A percentile compares a stretch with the other conserved stretches of the same genome.
Evolutionary conservation across 2,888 invertebrate species (phyloP).

Genomic region (Ectropis crepuscularia): DNA sequence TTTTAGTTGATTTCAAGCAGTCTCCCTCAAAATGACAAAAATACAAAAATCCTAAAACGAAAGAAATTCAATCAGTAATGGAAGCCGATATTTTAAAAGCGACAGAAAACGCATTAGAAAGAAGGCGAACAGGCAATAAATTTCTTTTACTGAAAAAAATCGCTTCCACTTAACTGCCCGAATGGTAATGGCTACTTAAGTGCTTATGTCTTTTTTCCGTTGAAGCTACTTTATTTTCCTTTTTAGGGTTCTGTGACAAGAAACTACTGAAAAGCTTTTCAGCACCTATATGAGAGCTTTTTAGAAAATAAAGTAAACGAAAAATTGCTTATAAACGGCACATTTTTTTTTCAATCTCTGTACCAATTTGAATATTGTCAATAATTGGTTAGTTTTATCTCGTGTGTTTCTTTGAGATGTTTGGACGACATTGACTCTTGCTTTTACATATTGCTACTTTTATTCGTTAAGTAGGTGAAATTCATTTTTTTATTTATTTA

Average conservation of each 20-base stretch:
- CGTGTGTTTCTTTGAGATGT: no score
- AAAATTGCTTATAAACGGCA: no score
- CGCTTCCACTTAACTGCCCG: conserved; percentile 67
- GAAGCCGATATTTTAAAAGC: conserved; percentile 64
- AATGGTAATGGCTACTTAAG: conserved; percentile 69
- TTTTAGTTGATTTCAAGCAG: conserved; percentile 14
- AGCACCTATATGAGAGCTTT: background rate
- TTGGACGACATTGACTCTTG: no score
- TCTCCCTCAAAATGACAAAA: conserved; percentile 17
- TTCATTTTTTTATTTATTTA: no score
- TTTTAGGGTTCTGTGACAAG: conserved; percentile 4
- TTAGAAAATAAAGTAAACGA: background rate
- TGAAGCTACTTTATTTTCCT: conserved; percentile 52
- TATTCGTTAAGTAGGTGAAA: no score
- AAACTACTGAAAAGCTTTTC: background rate
- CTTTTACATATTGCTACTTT: no score
- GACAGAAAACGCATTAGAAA: conserved; percentile 60
- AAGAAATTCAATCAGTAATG: conserved; percentile 45
- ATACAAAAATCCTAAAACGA: conserved; percentile 34
- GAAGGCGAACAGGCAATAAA: conserved; percentile 64
- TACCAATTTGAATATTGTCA: no score
- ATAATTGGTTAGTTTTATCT: no score
- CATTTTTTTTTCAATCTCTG: no score
- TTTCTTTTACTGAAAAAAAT: conserved; percentile 57
- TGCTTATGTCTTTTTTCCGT: conserved; percentile 59